phyloP scores from a whole-genome alignment of 2,113 vertebrate species.

The Erythrocercus mccallii region DNA sequence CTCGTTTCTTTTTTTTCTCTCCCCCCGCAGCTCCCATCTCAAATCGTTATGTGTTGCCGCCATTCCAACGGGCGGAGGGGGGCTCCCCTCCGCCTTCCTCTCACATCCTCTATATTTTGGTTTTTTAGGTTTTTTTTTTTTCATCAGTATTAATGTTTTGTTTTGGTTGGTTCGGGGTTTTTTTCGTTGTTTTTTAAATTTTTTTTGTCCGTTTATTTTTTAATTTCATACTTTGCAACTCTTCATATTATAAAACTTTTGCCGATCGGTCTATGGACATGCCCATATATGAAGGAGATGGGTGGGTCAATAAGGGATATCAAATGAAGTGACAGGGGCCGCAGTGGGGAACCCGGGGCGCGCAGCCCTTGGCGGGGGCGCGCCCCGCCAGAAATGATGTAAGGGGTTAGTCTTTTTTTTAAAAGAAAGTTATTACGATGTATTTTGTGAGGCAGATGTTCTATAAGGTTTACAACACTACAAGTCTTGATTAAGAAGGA shows the following conservation, averaged over 20 bases:
- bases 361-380: conserved; percentile 67
- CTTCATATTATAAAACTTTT: conserved; percentile 84
- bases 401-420: conserved; percentile 79
- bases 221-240: conserved; percentile 75
- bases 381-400: conserved; percentile 78
- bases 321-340: conserved; percentile 82
- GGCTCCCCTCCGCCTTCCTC: conserved; percentile 73
- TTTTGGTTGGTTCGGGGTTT: conserved; percentile 58
- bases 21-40: conserved; percentile 82
- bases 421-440: conserved; percentile 81
- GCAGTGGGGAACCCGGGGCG: conserved; percentile 70
- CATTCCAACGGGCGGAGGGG: conserved; percentile 82
- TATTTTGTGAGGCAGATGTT: conserved; percentile 83
- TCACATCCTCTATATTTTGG: conserved; percentile 53
- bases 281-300: conserved; percentile 88
- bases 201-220: conserved; percentile 59
- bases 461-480: conserved; percentile 90
- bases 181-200: not conserved
- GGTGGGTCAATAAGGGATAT: conserved; percentile 78
- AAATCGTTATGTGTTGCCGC: conserved; percentile 80
- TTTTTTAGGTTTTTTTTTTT: conserved; percentile 65
- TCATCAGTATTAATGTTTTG: conserved; percentile 90
- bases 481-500: conserved; percentile 84
- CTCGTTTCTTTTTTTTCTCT: conserved; percentile 61
- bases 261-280: conserved; percentile 83